These are phyloP conservation scores for Manis pentadactyla DNA, from an alignment of 2,797 vertebrate genomes.

Conservation along the genomic window DNA sequence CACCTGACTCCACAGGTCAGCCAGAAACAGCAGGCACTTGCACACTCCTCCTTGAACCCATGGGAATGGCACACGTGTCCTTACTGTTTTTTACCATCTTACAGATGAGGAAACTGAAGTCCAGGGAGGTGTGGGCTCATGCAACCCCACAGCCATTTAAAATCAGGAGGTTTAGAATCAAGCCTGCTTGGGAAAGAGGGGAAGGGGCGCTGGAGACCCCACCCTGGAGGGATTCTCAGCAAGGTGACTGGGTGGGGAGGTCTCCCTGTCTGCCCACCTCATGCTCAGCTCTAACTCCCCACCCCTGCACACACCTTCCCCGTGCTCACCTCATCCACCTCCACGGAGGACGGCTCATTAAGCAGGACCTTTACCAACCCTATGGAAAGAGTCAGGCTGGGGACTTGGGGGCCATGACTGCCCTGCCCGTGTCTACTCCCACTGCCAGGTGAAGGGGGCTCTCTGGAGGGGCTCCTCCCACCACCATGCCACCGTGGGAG, in stretches of 20 bases:
- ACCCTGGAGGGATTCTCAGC: not conserved
- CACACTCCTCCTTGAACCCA: not conserved
- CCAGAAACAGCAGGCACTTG: not conserved
- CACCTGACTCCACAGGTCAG: too few relatives aligned
- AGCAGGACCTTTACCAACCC: constrained; percentile 85
- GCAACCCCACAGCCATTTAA: not conserved
- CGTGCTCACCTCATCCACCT: constrained; percentile 84
- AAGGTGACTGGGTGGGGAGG: not conserved
- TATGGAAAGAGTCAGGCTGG: constrained; percentile 65
- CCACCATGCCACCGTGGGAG: not conserved
- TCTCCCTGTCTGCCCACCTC: not conserved
- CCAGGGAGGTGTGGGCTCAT: not conserved
- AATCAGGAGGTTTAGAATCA: not conserved
- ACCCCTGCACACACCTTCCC: too few relatives aligned
- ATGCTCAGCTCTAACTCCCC: not conserved
- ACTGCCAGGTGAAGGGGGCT: not conserved
- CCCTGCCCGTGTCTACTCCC: not conserved
- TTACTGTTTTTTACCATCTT: not conserved
- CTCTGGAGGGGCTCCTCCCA: not conserved
- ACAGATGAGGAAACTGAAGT: not conserved
- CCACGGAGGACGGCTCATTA: constrained; percentile 79
- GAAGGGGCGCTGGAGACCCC: too few relatives aligned
- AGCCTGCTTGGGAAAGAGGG: too few relatives aligned
- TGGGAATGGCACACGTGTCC: fast-evolving
- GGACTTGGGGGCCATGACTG: not conserved